Evolutionary conservation across 1,140 invertebrate species (phyloP), one percentile per base, ranked within the genome.

Genomic region (Galleria mellonella): DNA sequence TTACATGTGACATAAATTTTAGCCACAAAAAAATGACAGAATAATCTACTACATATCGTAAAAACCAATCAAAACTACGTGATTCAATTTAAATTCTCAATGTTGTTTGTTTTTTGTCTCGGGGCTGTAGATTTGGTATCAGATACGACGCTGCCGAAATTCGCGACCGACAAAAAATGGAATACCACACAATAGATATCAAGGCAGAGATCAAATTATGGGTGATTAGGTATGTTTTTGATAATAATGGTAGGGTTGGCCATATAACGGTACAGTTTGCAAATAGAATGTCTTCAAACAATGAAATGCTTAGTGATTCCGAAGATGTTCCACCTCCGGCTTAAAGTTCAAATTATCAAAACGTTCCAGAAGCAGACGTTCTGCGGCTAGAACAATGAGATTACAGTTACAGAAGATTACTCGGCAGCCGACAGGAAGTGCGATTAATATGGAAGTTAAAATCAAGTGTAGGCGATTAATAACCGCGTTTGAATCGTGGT

Each of bases 11-110:
- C 17, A 23, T 3, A 23, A 6, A 23, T 23, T 23, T 2, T 23
- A 23, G 6, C 2, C 17, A 23, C 17, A 6, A 23, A 23, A 23
- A 23, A 23, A 23, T 23, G 17, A 6, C 6, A 3, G 17, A 2
- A 6, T 3, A 23, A 23, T 23, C 2, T 23, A 3, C 17, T 23
- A 23, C 17, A n/a, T 23, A 23, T 23, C 12, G 13, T 10, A 66
- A 72, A 69, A 68, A 66, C 47, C 60, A 71, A 78, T 74, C 59
- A 47, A 41, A 32, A 33, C 41, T 61, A 75, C 75, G 72, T 79
- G 75, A 76, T 72, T 79, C 67, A 57, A 76, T 79, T 75, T 76
- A 64, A 43, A 55, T 53, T 68, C 55, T 52, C 51, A 53, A 55
- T 59, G 54, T 47, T 38, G 43, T 62, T 67, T 23, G n/a, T n/a